Conservation (phyloP, 2,888 invertebrate species). For the Nudaria mundana region DNA sequence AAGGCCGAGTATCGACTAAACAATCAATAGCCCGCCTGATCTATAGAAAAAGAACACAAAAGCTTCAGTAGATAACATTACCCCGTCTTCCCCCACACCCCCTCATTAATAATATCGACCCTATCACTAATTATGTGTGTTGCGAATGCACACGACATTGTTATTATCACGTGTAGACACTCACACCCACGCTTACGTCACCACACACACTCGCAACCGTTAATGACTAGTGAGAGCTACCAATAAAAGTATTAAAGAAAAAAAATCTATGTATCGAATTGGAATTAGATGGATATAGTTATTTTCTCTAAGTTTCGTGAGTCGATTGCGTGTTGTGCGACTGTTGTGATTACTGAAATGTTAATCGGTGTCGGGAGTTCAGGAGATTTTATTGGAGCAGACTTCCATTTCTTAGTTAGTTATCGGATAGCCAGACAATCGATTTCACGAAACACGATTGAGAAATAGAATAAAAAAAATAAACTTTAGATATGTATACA, state of each 20-base stretch:
- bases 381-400: constrained; percentile 61
- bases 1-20: constrained; percentile 71
- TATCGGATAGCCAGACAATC: constrained; percentile 29
- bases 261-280: constrained; percentile 62
- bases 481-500: neutral
- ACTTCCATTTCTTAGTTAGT: constrained; percentile 50
- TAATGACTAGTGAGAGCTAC: constrained; percentile 62
- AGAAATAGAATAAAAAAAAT: constrained; percentile 1
- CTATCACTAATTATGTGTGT: constrained; percentile 79
- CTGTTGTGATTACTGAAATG: constrained; percentile 72
- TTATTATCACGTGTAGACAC: constrained; percentile 24
- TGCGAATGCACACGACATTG: constrained; percentile 69
- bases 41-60: constrained; percentile 77
- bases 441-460: constrained; percentile 14
- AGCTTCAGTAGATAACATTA: constrained; percentile 77
- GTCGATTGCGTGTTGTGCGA: constrained; percentile 57
- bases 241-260: constrained; percentile 65
- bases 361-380: constrained; percentile 62
- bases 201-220: constrained; percentile 36
- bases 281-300: constrained; percentile 52
- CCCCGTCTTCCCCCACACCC: constrained; percentile 46
- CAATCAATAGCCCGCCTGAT: constrained; percentile 69
- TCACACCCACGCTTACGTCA: constrained; percentile 12
- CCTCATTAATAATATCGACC: constrained; percentile 80
- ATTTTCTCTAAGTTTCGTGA: constrained; percentile 61